Conservation (phyloP, 1,140 invertebrate species). For the Drosophila willistoni region DNA sequence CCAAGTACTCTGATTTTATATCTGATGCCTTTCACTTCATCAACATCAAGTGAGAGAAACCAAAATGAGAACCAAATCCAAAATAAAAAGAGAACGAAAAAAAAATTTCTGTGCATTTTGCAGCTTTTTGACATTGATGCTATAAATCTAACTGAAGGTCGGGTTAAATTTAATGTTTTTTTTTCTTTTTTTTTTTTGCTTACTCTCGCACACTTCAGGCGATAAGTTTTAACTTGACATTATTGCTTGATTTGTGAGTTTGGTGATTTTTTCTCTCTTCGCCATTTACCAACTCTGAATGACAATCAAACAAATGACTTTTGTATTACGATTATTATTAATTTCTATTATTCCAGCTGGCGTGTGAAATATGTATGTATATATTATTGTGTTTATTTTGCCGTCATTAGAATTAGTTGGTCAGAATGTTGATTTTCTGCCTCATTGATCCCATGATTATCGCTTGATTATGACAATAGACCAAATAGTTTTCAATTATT, state of each 20-base stretch:
- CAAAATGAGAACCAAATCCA: background rate
- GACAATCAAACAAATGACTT: background rate
- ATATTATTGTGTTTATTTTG: background rate
- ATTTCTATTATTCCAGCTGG: background rate
- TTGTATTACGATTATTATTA: background rate
- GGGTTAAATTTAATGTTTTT: constrained; percentile 25
- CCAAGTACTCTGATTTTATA: constrained; percentile 30
- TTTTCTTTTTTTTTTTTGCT: too few species aligned
- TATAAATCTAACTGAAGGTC: constrained; percentile 54
- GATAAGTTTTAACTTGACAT: constrained; percentile 2
- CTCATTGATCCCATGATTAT: constrained; percentile 2
- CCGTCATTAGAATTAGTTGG: background rate
- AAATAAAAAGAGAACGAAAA: background rate
- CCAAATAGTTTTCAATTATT: constrained; percentile 9
- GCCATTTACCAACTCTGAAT: background rate
- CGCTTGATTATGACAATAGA: background rate
- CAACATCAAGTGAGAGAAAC: background rate
- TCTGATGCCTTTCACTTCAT: constrained; percentile 58
- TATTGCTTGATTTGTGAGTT: background rate
- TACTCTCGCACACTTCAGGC: background rate
- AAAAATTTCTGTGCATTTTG: constrained; percentile 33
- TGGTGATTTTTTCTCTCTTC: background rate
- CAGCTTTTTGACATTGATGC: constrained; percentile 25
- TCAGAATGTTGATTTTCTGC: background rate
- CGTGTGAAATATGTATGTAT: background rate